These are phyloP conservation scores for Gryon sp. DNA, from an alignment of 1,140 invertebrate genomes.

Conservation along the genomic window DNA sequence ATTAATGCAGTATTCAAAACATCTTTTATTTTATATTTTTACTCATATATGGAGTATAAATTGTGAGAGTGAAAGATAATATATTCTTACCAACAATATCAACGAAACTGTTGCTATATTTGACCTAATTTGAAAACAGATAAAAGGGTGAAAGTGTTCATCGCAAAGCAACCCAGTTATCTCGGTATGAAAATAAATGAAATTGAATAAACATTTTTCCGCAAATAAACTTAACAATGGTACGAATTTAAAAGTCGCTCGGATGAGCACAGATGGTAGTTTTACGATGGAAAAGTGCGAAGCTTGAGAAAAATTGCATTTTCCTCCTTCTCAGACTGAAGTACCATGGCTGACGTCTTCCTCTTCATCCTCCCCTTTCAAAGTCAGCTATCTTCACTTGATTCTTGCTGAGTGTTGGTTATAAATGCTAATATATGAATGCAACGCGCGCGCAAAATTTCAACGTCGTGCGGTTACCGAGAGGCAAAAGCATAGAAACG, in stretches of 20 bases:
- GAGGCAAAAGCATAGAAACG: slow-evolving; percentile 35
- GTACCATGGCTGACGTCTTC: slow-evolving; percentile 28
- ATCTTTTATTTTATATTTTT: too few relatives aligned
- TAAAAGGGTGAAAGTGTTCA: slow-evolving; percentile 45
- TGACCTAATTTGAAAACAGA: slow-evolving; percentile 14
- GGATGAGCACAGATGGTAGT: slow-evolving; percentile 73
- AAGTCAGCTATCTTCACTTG: slow-evolving; percentile 64
- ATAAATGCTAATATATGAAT: slow-evolving; percentile 75
- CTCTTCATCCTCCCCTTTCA: slow-evolving; percentile 49
- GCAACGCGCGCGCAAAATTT: slow-evolving; percentile 41
- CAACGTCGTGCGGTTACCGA: slow-evolving; percentile 25
- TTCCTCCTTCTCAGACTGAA: slow-evolving; percentile 47
- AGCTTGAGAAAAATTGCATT: slow-evolving; percentile 77
- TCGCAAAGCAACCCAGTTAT: slow-evolving; percentile 70
- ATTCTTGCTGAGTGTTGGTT: slow-evolving; percentile 70
- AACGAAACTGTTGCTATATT: slow-evolving; percentile 12
- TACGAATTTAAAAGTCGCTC: slow-evolving; percentile 77
- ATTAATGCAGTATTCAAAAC: too few relatives aligned
- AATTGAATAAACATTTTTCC: slow-evolving; percentile 79
- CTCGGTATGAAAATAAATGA: slow-evolving; percentile 71
- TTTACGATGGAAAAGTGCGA: slow-evolving; percentile 64
- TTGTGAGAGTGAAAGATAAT: too few relatives aligned
- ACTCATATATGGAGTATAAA: too few relatives aligned
- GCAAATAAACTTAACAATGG: slow-evolving; percentile 75
- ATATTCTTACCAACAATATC: too few relatives aligned